Conservation (phyloP, 1,140 invertebrate species). For the Scaptomyza pallida region DNA sequence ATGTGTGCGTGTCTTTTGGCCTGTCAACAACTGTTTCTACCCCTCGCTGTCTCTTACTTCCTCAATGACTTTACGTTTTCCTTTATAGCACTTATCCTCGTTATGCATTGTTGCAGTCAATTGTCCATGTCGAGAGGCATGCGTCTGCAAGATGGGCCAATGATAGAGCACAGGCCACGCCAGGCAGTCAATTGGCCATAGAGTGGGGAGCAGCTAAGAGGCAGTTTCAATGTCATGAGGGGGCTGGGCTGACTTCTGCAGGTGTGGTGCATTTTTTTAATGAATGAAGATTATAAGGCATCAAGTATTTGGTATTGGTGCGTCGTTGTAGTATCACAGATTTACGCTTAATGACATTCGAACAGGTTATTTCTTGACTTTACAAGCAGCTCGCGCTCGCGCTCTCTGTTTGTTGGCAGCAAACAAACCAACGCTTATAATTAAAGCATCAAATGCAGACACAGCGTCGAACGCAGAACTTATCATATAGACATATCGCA, state of each 20-base stretch:
- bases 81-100: constrained; percentile 73
- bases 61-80: constrained; percentile 52
- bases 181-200: constrained; percentile 45
- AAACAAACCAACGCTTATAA: constrained; percentile 55
- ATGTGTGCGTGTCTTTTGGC: constrained; percentile 9
- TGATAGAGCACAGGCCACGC: constrained; percentile 52
- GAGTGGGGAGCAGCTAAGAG: constrained; percentile 27
- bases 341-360: constrained; percentile 68
- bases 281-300: constrained; percentile 68
- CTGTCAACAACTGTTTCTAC: constrained; percentile 5
- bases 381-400: constrained; percentile 27
- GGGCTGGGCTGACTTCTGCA: too few species aligned
- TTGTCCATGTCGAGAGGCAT: constrained; percentile 34
- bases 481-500: constrained; percentile 45
- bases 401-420: constrained; percentile 6
- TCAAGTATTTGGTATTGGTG: neutral
- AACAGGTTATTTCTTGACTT: constrained; percentile 74
- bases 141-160: constrained; percentile 43
- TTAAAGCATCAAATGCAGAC: constrained; percentile 77
- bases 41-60: neutral
- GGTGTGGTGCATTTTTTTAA: constrained; percentile 51
- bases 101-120: constrained; percentile 66
- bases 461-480: constrained; percentile 22
- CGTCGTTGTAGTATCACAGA: constrained; percentile 34
- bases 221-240: constrained; percentile 57